Base-by-base conservation (phyloP, 2,888 invertebrate species). In the Dryococelus australis region DNA sequence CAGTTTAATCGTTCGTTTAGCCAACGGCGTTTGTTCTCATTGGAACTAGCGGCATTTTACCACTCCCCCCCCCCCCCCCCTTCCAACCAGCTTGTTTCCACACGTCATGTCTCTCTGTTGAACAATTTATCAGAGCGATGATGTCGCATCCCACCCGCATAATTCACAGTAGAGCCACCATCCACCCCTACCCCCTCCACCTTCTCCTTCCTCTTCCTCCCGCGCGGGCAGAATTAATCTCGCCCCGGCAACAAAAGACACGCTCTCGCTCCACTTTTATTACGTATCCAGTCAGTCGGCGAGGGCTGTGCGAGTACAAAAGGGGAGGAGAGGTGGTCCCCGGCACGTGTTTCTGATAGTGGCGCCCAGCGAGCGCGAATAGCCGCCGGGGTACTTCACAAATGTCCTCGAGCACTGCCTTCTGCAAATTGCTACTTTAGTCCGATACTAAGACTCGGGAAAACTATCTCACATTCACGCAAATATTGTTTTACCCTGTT, bases 41-140 rank as follows among this genome's bases (percentile, higher is more conserved):
- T 20, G 65, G 65, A n/a, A 65, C 13, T n/a, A 65, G 65, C 65
- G 65, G 65, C 65, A 1, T 20, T 65, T n/a, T 65, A 47, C 47
- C 65, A 12, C n/a, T 10, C 65, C 24, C 20, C 16, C 65, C 65
- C 20, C 6, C 65, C 24, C 65, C 6, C 6, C 3, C 65, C n/a
- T 47, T 47, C n/a, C n/a, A n/a, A n/a, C n/a, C n/a, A n/a, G n/a
- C 12, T 47, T 35, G 47, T 47, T 47, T 47, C n/a, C 65, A 16
- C 65, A n/a, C 65, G 65, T 65, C 65, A 65, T n/a, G 65, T 20
- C 65, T 65, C 24, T n/a, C 8, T n/a, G n/a, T 65, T n/a, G 24
- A 65, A n/a, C 65, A 65, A 65, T 65, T 65, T n/a, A 65, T 65
- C 65, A 65, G 65, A 20, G 65, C 65, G 65, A 65, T 65, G 65